These are phyloP conservation scores for Nylanderia fulva DNA, from an alignment of 1,140 invertebrate species.

Conservation along the genomic window DNA sequence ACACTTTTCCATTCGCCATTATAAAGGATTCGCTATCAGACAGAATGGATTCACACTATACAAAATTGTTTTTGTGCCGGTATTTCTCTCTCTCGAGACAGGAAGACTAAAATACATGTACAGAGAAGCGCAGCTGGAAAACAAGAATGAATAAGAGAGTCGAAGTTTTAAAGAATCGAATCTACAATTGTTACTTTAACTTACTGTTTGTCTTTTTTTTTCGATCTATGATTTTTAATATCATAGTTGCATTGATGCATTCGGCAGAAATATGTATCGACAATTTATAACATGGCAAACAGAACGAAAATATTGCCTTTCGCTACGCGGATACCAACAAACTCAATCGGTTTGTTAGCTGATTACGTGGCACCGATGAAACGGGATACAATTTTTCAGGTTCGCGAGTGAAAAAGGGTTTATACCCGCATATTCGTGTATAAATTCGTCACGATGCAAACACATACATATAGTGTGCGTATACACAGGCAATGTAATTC, in stretches of 20 bases:
- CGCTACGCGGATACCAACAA: not conserved
- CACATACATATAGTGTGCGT: not conserved
- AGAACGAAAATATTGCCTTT: conserved; percentile 41
- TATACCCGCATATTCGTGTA: conserved; percentile 41
- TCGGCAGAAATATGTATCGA: too few relatives aligned
- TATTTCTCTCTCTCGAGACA: not conserved
- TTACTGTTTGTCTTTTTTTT: not conserved
- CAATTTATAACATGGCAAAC: conserved; percentile 15
- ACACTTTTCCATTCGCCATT: conserved; percentile 21
- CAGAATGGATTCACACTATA: not conserved
- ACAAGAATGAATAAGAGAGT: not conserved
- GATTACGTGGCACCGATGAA: conserved; percentile 39
- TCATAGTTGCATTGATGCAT: not conserved
- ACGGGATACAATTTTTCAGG: conserved; percentile 44
- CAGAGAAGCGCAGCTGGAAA: not conserved
- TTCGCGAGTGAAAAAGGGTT: conserved; percentile 36
- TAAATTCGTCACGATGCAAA: conserved; percentile 44
- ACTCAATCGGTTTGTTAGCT: conserved; percentile 54
- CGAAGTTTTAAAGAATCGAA: not conserved
- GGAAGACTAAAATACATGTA: not conserved
- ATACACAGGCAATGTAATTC: conserved; percentile 34
- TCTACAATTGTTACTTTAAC: not conserved
- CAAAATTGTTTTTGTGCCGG: not conserved
- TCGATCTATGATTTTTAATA: not conserved
- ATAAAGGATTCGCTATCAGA: not conserved